Evolutionary conservation across 2,888 invertebrate species (phyloP).

Genomic region (Temnothorax rugatulus): DNA sequence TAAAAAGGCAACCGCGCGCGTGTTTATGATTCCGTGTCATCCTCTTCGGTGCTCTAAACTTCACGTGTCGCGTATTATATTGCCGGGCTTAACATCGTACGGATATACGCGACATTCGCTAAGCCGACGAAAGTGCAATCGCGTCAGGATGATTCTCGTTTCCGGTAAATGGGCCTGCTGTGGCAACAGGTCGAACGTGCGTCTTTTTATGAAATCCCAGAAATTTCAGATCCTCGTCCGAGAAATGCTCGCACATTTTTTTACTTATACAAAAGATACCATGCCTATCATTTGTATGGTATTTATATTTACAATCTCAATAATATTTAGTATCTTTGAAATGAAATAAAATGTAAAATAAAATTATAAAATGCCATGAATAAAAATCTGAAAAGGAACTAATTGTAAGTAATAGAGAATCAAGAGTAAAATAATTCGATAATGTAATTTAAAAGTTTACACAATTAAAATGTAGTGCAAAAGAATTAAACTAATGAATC

Average conservation of each 20-base stretch:
- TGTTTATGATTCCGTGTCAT: slow-evolving; percentile 47
- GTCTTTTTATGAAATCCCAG: neutral
- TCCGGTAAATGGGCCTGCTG: slow-evolving; percentile 2
- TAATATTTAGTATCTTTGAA: no score
- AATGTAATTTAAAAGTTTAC: neutral
- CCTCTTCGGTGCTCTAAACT: slow-evolving; percentile 16
- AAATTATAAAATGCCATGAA: neutral
- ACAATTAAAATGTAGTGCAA: neutral
- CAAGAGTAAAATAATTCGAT: neutral
- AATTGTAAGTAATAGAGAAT: neutral
- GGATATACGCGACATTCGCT: slow-evolving; percentile 21
- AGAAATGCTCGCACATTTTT: neutral
- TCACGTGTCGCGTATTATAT: slow-evolving; percentile 36
- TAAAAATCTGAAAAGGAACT: neutral
- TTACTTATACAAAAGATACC: no score
- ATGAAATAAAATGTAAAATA: no score
- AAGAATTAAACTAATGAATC: neutral
- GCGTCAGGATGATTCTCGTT: slow-evolving; percentile 30
- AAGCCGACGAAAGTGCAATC: slow-evolving; percentile 43
- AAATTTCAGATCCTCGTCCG: neutral
- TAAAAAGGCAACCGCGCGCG: slow-evolving; percentile 29
- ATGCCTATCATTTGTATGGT: neutral
- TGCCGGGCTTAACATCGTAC: neutral
- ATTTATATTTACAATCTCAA: neutral
- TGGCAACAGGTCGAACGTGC: neutral